These are phyloP conservation scores for Euborellia annulipes DNA, from an alignment of 1,140 invertebrate species.

Conservation along the genomic window DNA sequence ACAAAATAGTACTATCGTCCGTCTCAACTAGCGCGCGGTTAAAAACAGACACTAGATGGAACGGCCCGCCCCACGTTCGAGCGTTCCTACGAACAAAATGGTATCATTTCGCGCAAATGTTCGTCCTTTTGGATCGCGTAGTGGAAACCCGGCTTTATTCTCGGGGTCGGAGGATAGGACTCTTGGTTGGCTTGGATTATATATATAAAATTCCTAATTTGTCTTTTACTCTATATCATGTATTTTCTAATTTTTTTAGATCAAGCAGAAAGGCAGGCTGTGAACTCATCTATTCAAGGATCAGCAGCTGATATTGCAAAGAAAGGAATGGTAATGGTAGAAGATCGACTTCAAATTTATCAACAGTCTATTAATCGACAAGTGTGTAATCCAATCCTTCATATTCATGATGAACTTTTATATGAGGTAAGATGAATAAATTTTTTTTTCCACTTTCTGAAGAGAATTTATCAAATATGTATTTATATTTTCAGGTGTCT, in stretches of 20 bases:
- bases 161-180: no score
- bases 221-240: no score
- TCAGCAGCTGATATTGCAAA: constrained; percentile 92
- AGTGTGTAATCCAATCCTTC: constrained; percentile 39
- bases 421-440: constrained; percentile 57
- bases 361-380: constrained; percentile 14
- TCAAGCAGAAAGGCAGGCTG: constrained; percentile 85
- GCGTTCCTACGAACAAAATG: no score
- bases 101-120: no score
- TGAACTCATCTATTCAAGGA: constrained; percentile 91
- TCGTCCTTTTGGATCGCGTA: no score
- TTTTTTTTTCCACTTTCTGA: not conserved
- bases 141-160: no score
- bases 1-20: no score
- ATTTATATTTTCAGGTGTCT: constrained; percentile 23
- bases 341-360: constrained; percentile 31
- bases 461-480: not conserved
- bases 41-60: no score
- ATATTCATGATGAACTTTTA: constrained; percentile 92
- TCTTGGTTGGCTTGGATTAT: no score
- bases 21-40: no score
- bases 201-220: no score
- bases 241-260: constrained; percentile 29
- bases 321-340: constrained; percentile 68
- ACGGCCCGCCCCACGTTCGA: no score